Percentiles rank a stretch among this genome's conserved stretches.
Conservation (phyloP, 2,888 invertebrate genomes). For the Tholera decimalis region DNA sequence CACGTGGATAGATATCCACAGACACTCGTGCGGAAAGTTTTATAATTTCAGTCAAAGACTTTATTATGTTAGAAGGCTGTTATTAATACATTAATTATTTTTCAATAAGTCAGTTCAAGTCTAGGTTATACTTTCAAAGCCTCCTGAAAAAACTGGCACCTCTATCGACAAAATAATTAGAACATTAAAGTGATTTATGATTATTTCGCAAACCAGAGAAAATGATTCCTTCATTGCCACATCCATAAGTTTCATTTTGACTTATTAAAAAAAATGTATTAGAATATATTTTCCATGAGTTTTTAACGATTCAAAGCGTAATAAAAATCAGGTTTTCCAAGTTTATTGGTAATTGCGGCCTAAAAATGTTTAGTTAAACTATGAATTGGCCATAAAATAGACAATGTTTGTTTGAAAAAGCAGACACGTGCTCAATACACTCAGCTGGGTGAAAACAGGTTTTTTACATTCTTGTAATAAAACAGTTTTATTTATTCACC, state of each 20-base stretch:
- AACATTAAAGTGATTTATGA: neutral
- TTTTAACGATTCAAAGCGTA: too few species aligned
- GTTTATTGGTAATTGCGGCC: conserved; percentile 1
- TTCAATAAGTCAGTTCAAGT: too few species aligned
- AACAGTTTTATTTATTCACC: conserved; percentile 25
- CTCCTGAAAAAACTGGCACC: neutral
- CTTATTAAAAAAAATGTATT: neutral
- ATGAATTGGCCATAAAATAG: conserved; percentile 17
- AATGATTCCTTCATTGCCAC: fast-evolving
- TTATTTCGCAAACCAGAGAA: neutral
- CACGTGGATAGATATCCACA: conserved; percentile 2
- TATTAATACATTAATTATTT: too few species aligned
- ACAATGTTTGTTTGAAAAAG: conserved; percentile 29
- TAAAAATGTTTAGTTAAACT: neutral
- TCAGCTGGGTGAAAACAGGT: conserved; percentile 11
- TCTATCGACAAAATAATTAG: too few species aligned
- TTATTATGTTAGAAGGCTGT: too few species aligned
- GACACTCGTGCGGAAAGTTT: too few species aligned
- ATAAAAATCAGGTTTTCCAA: neutral
- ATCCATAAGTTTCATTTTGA: neutral
- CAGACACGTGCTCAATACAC: conserved; percentile 32
- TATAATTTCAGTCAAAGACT: too few species aligned
- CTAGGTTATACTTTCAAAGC: too few species aligned
- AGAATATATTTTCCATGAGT: neutral
- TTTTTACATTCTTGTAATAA: conserved; percentile 20